Base-by-base conservation (phyloP, 2,113 vertebrate genomes). In the Camelus bactrianus region DNA sequence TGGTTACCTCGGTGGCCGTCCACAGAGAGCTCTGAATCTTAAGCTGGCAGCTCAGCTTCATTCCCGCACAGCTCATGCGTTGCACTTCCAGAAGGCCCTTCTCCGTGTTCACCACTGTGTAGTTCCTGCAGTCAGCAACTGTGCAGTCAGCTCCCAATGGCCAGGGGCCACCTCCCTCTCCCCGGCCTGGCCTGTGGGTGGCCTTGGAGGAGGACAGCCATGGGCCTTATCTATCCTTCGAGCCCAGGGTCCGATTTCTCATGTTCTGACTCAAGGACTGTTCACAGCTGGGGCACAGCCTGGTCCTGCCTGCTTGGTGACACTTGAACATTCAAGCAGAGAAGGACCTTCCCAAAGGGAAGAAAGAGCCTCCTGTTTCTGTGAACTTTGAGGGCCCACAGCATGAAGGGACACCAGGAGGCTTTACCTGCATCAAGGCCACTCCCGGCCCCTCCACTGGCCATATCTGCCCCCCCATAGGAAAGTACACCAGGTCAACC, bases 71-170 rank as follows among this genome's bases (percentile, higher is more conserved):
- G 56, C 95, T 96, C 99, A 99, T 99, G 96, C 99, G 98, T 98
- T 99, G 99, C 89, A 99, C 99, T 92, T 99, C 99, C 98, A 99
- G 91, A 79, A 99, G 98, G 48, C 99, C 99, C 69, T 99, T 99
- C 97, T 99, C 99, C 0, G 99, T 98, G 92, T 99, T 99, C 94
- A 99, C 99, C 97, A 99, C 99, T 0, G 99, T 99, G 98, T 99
- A 99, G 98, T 99, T 99, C 98, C 99, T 99, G 60, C 14, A 97
- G 92, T 20, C 2, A 13, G 91, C 11, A 97, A 10, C 5, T 0
- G 30, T 28, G 24, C 3, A 32, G 2, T 17, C 72, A 91, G 94
- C 13, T 3, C 12, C 0, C 0, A 0, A 28, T 3, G n/a, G 48
- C 6, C 20, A 1, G 28, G 22, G 52, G 52, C 32, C 3, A 2